Conservation (phyloP, 2,113 vertebrate species). For the Saguinus imperator region DNA sequence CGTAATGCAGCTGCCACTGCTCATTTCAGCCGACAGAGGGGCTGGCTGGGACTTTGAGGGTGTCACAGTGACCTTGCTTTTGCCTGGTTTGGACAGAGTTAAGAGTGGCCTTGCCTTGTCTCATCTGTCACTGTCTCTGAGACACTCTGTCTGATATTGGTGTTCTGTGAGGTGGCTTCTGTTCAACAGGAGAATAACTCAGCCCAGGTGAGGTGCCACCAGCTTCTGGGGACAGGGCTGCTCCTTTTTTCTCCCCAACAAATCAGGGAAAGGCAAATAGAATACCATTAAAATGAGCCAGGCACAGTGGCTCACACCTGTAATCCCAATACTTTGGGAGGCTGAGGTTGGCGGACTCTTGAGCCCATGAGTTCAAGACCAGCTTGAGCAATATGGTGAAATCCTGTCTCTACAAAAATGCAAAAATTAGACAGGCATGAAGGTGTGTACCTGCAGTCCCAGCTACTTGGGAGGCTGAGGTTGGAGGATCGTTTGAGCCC, state of each 20-base stretch:
- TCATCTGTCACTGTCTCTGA: background rate
- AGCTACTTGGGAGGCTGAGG: too few relatives aligned
- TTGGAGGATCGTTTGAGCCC: too few relatives aligned
- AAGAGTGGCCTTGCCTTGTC: background rate
- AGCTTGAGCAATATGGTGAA: too few relatives aligned
- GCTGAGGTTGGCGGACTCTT: too few relatives aligned
- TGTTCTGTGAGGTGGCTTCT: background rate
- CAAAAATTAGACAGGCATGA: too few relatives aligned
- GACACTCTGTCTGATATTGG: background rate
- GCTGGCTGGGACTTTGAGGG: background rate
- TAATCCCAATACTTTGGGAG: too few relatives aligned
- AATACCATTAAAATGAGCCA: too few relatives aligned
- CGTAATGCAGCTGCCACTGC: background rate
- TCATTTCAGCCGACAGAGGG: background rate
- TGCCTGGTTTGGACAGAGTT: background rate
- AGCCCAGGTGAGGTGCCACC: background rate
- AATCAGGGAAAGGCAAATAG: background rate
- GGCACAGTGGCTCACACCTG: too few relatives aligned
- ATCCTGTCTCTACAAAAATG: too few relatives aligned
- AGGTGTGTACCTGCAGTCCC: too few relatives aligned
- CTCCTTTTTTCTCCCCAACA: background rate
- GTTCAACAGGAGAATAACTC: background rate
- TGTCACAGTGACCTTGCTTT: background rate
- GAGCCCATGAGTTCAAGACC: too few relatives aligned
- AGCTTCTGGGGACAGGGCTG: background rate